A percentile compares a stretch with the other conserved stretches of the same genome.
phyloP scores from a whole-genome alignment of 2,797 vertebrate genomes.

The Champsocephalus gunnari region DNA sequence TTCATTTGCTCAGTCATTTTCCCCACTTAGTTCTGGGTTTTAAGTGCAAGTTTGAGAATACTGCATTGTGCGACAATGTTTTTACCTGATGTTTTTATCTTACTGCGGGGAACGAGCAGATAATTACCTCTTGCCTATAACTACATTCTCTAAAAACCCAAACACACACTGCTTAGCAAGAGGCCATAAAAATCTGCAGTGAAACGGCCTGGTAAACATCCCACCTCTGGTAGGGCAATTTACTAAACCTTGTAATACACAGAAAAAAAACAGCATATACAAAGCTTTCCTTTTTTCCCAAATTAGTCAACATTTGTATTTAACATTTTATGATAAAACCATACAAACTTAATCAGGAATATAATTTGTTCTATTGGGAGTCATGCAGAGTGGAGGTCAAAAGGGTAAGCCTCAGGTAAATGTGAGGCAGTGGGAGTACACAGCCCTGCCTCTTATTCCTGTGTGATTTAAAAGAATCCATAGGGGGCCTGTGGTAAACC shows the following conservation, averaged over 20 bases:
- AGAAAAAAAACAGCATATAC: constrained; percentile 45
- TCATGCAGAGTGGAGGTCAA: constrained; percentile 72
- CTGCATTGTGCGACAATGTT: constrained; percentile 54
- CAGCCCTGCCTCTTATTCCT: constrained; percentile 72
- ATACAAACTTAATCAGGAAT: constrained; percentile 64
- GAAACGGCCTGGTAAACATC: constrained; percentile 64
- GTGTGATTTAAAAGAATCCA: constrained; percentile 78
- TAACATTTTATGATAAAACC: constrained; percentile 53
- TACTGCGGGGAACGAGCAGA: constrained; percentile 58
- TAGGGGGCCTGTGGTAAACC: constrained; percentile 78
- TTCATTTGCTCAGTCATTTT: constrained; percentile 71
- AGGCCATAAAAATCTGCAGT: constrained; percentile 60
- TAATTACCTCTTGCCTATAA: constrained; percentile 62
- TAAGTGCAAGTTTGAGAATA: constrained; percentile 60
- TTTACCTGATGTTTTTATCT: constrained; percentile 67
- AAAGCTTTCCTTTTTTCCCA: constrained; percentile 34
- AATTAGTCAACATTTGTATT: constrained; percentile 51
- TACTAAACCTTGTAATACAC: constrained; percentile 47
- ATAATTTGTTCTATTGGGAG: constrained; percentile 65
- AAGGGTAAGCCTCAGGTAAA: constrained; percentile 84
- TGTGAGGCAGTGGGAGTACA: constrained; percentile 71
- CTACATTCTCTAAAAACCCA: constrained; percentile 61
- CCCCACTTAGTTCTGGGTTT: constrained; percentile 52
- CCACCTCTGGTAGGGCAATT: constrained; percentile 58
- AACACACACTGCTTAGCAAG: constrained; percentile 55